Evolutionary conservation across 2,888 invertebrate species (phyloP), one percentile per base, ranked within the genome.

Genomic region (Lasioglossum figueresi): DNA sequence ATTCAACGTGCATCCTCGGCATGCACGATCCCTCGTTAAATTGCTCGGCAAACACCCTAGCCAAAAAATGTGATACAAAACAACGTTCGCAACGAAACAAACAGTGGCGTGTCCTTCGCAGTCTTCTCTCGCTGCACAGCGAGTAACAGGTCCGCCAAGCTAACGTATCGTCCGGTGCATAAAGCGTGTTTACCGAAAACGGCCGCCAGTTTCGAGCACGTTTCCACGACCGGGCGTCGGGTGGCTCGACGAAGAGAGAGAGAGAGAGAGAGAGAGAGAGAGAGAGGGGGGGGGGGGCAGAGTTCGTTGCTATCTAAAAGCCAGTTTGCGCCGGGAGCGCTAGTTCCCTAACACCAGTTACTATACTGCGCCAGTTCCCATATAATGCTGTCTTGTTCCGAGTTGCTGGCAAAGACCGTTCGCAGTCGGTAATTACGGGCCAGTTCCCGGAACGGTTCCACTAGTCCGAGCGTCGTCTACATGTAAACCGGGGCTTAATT

Each of bases 401-500:
- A 84, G 84, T 84, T 79, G 75, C 79, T 71, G 40, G 75, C 75
- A 84, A 72, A 84, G 84, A 84, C 79, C 79, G 78, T 63, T 84
- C 78, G 73, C 43, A 83, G 84, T 56, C 84, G 75, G 84, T 84
- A 84, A 84, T 84, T 84, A 84, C 84, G 45, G 75, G 75, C 79
- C 75, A 77, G 79, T 84, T 84, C 84, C 79, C 84, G 84, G 79
- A 84, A 84, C 84, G 75, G 84, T 84, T 84, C 79, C 84, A 75
- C 78, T 71, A 74, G 84, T 75, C 45, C 59, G 52, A 48, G n/a
- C 70, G 16, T 45, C 76, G 72, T 68, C 73, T 80, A 71, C 84
- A 84, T 84, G 84, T 79, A 79, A 84, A 84, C 84, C 72, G 71
- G 79, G 34, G 72, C 84, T 84, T 84, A 84, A 84, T 84, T 84